These are phyloP conservation scores for Phylloscopus collybita DNA, from an alignment of 2,797 vertebrate genomes.

Conservation along the genomic window DNA sequence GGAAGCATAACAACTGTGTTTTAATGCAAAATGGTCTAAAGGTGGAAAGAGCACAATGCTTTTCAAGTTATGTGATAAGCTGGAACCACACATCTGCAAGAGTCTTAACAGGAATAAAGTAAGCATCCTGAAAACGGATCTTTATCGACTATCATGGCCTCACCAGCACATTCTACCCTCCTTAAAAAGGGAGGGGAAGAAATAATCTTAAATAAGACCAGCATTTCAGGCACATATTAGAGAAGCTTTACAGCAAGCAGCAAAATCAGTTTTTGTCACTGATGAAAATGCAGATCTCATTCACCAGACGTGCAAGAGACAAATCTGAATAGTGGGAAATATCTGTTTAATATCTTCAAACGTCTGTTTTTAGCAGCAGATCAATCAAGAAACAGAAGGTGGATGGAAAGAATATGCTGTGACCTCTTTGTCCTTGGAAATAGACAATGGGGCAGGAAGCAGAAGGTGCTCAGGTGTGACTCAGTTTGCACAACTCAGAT, in stretches of 20 bases:
- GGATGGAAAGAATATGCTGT: neutral
- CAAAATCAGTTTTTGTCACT: neutral
- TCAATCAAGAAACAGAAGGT: neutral
- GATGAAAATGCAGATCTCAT: neutral
- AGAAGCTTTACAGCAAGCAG: neutral
- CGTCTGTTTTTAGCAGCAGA: neutral
- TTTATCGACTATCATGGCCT: neutral
- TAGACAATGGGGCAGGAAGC: neutral
- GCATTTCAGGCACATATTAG: neutral
- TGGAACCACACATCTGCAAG: neutral
- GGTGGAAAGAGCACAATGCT: constrained; percentile 15
- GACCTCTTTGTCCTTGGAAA: neutral
- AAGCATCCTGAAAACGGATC: neutral
- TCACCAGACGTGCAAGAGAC: neutral
- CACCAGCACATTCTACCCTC: neutral
- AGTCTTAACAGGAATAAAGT: neutral
- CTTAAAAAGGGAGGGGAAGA: neutral
- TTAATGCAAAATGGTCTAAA: constrained; percentile 21
- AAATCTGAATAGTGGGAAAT: neutral
- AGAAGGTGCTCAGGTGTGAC: neutral
- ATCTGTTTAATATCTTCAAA: neutral
- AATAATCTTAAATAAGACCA: neutral
- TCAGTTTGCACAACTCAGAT: neutral
- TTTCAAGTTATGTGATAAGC: constrained; percentile 19
- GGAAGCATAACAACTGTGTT: neutral